Base-by-base conservation (phyloP, 2,113 vertebrate species). In the Oreocharis arfaki region DNA sequence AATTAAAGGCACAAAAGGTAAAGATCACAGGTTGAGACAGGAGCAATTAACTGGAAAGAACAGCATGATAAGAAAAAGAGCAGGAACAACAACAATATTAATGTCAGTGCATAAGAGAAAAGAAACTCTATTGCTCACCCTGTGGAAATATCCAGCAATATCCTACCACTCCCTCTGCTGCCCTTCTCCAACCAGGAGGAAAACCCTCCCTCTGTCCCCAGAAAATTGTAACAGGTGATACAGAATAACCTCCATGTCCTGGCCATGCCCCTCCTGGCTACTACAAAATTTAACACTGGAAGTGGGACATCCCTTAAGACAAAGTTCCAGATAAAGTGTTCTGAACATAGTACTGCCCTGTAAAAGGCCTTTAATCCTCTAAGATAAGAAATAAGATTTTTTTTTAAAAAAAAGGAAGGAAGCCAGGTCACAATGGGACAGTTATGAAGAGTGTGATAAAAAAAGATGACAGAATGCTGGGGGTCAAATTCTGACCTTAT, bases 81-180 rank as follows among this genome's bases (percentile, higher is more conserved):
- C 14, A 60, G 22, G 42, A 44, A 32, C 37, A 60, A 21, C 6
- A 78, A 46, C 10, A 46, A 19, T 46, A 46, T 10, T 33, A 53
- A 53, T 39, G 14, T 11, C 33, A 39, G 16, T 17, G 4, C 20
- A 10, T 16, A 63, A 16, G 47, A 55, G 16, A 47, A 78, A 61
- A 61, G 10, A 55, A 55, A n/a, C 5, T 18, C 14, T 20, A 11
- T n/a, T 87, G n/a, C 10, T 70, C 19, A 47, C 5, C 3, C 16
- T 30, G 8, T 23, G 22, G 20, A 63, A 63, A 55, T 55, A 70
- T 24, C 19, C 35, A 55, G 17, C 14, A 67, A 30, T 12, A 47
- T 1, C 5, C 10, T 7, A 32, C 13, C 6, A 13, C 9, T 70
- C n/a, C 11, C 9, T 41, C 24, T 0, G 1, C 13, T 5, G 37